Base-by-base conservation (phyloP, 2,888 invertebrate species). In the Tryphoninae sp. region DNA sequence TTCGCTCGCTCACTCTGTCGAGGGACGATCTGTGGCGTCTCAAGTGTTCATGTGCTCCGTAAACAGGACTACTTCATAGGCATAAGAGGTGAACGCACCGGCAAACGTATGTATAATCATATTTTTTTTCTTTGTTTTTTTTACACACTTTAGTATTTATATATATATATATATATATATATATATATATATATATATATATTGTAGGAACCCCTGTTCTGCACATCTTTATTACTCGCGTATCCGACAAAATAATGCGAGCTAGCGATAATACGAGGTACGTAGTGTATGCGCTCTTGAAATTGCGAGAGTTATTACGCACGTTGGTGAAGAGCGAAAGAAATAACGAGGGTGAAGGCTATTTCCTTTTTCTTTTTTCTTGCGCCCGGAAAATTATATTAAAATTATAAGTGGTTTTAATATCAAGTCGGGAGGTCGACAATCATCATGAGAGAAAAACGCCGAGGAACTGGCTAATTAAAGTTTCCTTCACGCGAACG, bases 31-130 rank as follows among this genome's bases (percentile, higher is more conserved):
- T 74, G 74, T 74, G 61, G 73, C 64, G 68, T 73, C 73, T 80
- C 72, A 64, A 84, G 86, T 86, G 86, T 86, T 86, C 83, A 86
- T 86, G 86, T 86, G 84, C 86, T 76, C 83, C 81, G 84, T 72
- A 86, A 85, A 79, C 82, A 82, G 86, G 85, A 86, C 84, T 86
- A 84, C 83, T 82, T 84, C 81, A 82, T 82, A 85, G 84, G 73
- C 80, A 82, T 82, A 84, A 77, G 84, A 85, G 86, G 86, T 83
- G 84, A 84, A 86, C 83, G 85, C 76, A 84, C 85, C 84, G 79
- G 83, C 78, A 81, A 80, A 83, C 80, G 85, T 86, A 76, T 78
- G 84, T 84, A 78, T 73, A 75, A 33, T n/a, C n/a, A 74, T 19
- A 19, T 53, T 76, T 49, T 16, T 40, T 42, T 22, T 16, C 13